Conservation (phyloP, 2,113 vertebrate genomes). For the Tinamus guttatus region DNA sequence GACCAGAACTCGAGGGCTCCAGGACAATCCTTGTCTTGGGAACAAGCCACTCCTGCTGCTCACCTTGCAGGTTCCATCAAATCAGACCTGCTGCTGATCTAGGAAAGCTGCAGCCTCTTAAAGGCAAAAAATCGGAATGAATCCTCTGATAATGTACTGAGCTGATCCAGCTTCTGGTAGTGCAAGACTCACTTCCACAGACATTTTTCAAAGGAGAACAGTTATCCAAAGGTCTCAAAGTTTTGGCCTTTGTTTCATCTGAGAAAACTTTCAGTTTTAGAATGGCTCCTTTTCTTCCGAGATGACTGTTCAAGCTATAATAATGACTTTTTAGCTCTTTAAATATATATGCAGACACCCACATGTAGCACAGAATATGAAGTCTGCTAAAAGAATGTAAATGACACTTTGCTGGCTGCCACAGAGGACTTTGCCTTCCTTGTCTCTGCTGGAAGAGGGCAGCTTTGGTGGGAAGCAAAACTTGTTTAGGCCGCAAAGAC, state of each 20-base stretch:
- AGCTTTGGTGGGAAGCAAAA: background rate
- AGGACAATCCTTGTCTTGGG: background rate
- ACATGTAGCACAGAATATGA: background rate
- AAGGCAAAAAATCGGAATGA: background rate
- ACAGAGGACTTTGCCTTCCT: background rate
- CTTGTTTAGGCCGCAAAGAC: background rate
- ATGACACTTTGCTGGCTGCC: constrained; percentile 24
- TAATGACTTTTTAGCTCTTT: background rate
- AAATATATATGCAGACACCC: background rate
- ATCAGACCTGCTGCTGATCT: background rate
- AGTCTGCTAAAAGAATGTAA: background rate
- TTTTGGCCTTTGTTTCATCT: background rate
- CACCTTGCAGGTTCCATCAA: background rate
- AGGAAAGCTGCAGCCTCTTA: background rate
- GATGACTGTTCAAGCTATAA: background rate
- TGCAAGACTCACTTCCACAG: background rate
- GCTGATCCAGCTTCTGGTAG: background rate
- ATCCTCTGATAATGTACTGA: background rate
- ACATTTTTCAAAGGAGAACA: background rate
- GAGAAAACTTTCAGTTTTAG: background rate
- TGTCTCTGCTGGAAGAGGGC: background rate
- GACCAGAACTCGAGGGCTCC: background rate
- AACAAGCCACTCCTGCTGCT: background rate
- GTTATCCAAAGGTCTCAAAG: background rate
- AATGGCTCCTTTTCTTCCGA: background rate